Conservation (phyloP, 1,140 invertebrate species). For the Drosophila punjabiensis region DNA sequence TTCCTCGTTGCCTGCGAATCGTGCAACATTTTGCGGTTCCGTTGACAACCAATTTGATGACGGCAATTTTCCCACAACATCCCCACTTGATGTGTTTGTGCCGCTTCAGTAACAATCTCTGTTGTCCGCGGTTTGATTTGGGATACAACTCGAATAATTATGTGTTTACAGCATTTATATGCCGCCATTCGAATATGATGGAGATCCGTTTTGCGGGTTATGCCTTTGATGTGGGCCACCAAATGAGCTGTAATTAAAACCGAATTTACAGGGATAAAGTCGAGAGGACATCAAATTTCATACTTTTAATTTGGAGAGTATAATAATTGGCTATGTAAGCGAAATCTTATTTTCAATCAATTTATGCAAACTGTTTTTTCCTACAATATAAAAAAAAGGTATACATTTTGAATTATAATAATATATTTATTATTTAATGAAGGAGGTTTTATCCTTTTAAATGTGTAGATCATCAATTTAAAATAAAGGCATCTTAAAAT, state of each 20-base stretch:
- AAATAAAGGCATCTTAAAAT: too few relatives aligned
- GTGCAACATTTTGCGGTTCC: conserved; percentile 37
- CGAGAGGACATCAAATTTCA: neutral
- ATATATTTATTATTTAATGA: too few relatives aligned
- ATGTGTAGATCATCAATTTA: too few relatives aligned
- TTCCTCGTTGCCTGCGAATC: conserved; percentile 29
- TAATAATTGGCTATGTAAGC: neutral
- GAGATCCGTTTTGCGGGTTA: conserved; percentile 5
- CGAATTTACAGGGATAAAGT: conserved; percentile 1
- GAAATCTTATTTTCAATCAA: neutral
- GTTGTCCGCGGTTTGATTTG: conserved; percentile 43
- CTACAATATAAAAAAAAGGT: too few relatives aligned
- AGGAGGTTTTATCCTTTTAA: too few relatives aligned
- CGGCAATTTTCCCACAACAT: conserved; percentile 42
- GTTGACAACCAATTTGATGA: conserved; percentile 63
- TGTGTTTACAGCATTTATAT: conserved; percentile 48
- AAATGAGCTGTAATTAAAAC: conserved; percentile 3
- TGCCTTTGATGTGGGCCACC: conserved; percentile 8
- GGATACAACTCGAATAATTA: conserved; percentile 48
- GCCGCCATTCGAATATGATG: conserved; percentile 9
- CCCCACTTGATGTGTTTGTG: conserved; percentile 33
- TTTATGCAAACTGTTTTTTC: too few relatives aligned
- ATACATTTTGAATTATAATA: too few relatives aligned
- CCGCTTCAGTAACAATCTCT: conserved; percentile 24
- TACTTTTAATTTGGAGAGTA: neutral